phyloP scores from a whole-genome alignment of 2,797 vertebrate species.

The Dromococcyx pavoninus region DNA sequence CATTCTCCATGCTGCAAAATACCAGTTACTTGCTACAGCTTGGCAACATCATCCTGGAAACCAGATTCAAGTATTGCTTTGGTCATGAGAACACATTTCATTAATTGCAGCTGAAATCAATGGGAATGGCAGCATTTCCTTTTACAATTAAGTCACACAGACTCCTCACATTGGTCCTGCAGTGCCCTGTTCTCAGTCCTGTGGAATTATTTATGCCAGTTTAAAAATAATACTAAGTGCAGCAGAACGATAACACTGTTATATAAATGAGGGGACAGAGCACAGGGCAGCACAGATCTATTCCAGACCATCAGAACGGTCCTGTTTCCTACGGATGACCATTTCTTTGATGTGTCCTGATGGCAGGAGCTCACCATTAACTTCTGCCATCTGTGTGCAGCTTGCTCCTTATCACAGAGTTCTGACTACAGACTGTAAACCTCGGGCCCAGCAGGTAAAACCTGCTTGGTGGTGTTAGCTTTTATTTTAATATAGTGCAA shows the following conservation, averaged over 20 bases:
- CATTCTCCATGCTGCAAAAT: neutral
- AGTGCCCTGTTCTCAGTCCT: neutral
- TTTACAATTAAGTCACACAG: neutral
- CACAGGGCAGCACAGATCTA: neutral
- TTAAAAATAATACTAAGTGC: neutral
- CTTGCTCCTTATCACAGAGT: neutral
- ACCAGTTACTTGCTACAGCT: neutral
- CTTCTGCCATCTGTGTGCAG: constrained; percentile 4
- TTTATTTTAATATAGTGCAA: neutral
- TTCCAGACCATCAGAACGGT: neutral
- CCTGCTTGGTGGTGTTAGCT: neutral
- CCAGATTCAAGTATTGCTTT: neutral
- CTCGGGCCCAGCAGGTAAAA: neutral
- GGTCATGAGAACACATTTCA: neutral
- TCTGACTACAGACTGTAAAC: neutral
- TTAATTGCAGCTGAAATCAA: neutral
- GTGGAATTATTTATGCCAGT: neutral
- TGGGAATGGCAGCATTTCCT: neutral
- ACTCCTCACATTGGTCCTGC: neutral
- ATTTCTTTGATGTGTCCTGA: neutral
- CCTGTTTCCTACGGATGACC: neutral
- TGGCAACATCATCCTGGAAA: neutral
- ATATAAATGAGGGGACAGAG: neutral
- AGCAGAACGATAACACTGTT: neutral
- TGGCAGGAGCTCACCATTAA: constrained; percentile 20